phyloP scores from a whole-genome alignment of 2,888 invertebrate genomes.

The Orthonychiurus folsomi region DNA sequence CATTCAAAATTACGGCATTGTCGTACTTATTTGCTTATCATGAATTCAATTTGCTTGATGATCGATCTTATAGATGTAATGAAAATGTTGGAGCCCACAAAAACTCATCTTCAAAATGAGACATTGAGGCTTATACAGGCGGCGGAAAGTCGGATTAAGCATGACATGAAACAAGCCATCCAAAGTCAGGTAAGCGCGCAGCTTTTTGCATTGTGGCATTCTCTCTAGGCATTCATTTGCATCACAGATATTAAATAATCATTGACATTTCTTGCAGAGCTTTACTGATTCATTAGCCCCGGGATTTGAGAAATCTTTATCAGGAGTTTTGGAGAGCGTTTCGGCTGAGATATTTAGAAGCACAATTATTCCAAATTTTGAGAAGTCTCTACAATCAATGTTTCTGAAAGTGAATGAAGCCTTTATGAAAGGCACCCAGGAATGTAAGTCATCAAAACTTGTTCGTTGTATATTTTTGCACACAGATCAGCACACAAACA shows the following conservation, averaged over 20 bases:
- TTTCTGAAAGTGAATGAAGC: constrained; percentile 81
- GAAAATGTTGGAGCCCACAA: constrained; percentile 62
- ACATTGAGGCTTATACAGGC: constrained; percentile 61
- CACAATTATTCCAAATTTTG: constrained; percentile 73
- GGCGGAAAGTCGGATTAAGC: constrained; percentile 65
- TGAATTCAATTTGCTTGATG: constrained; percentile 5
- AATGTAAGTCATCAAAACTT: constrained; percentile 63
- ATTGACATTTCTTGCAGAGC: too few relatives aligned
- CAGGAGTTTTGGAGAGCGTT: constrained; percentile 63
- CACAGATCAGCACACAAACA: too few relatives aligned
- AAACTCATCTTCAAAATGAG: constrained; percentile 63
- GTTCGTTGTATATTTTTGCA: too few relatives aligned
- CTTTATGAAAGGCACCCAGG: constrained; percentile 78
- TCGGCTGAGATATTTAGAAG: constrained; percentile 69
- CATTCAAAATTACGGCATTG: not conserved
- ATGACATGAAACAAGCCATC: constrained; percentile 69
- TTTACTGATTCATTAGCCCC: constrained; percentile 65
- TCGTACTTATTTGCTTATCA: not conserved
- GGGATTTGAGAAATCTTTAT: constrained; percentile 59
- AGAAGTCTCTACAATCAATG: constrained; percentile 74
- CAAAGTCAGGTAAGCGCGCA: constrained; percentile 59
- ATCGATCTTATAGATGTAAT: constrained; percentile 50
- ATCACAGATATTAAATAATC: too few relatives aligned
- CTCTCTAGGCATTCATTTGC: too few relatives aligned
- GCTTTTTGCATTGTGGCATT: too few relatives aligned